phyloP scores from a whole-genome alignment of 2,797 vertebrate genomes.

The Bradypodion pumilum region DNA sequence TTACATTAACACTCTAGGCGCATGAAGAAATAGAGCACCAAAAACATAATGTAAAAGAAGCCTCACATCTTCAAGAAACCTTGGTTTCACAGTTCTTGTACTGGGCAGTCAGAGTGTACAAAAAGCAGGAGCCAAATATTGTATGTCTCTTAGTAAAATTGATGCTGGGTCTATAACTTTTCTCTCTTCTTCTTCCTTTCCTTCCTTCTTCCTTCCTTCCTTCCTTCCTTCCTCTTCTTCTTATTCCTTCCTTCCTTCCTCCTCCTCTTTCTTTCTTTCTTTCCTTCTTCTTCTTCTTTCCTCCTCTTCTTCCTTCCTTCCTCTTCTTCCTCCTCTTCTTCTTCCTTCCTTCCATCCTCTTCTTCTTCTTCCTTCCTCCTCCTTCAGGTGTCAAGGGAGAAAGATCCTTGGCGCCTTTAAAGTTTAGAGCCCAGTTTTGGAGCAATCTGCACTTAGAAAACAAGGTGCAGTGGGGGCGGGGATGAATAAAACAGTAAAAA shows the following conservation, averaged over 20 bases:
- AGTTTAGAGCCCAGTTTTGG: not conserved
- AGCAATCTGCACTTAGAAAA: not conserved
- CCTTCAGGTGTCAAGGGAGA: no score
- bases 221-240: no score
- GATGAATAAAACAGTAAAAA: not conserved
- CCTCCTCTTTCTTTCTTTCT: not conserved
- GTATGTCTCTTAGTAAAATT: not conserved
- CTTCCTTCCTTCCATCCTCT: no score
- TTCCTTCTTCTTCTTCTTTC: not conserved
- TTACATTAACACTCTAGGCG: not conserved
- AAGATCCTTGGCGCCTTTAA: not conserved
- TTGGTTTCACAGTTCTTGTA: not conserved
- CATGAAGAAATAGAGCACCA: not conserved
- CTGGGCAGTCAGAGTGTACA: not conserved
- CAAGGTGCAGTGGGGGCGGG: not conserved
- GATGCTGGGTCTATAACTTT: no score
- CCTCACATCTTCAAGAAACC: not conserved
- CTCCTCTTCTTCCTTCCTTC: no score
- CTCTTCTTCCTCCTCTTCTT: no score
- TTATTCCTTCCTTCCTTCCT: no score
- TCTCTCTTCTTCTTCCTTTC: no score
- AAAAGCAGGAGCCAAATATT: not conserved
- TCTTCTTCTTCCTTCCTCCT: no score
- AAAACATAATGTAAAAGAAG: not conserved
- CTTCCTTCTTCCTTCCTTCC: no score